phyloP scores from a whole-genome alignment of 1,140 invertebrate genomes.

The Drosophila ohnishii region DNA sequence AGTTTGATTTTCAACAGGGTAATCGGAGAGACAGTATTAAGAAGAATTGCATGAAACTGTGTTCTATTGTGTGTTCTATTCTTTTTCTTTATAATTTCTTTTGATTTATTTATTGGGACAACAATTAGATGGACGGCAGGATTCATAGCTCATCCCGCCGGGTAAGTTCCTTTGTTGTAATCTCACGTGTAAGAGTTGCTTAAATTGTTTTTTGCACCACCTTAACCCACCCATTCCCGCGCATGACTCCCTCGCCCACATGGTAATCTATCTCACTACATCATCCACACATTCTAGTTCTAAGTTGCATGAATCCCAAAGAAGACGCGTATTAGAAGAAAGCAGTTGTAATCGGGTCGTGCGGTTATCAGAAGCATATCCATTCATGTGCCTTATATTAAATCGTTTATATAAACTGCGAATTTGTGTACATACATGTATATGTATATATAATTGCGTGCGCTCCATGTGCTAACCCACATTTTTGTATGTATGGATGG shows the following conservation, averaged over 20 bases:
- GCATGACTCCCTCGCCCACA: conserved; percentile 10
- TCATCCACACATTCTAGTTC: conserved; percentile 9
- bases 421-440: conserved; percentile 13
- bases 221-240: conserved; percentile 6
- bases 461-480: conserved; percentile 46
- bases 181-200: conserved; percentile 56
- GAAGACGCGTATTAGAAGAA: conserved; percentile 7
- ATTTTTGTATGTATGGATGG: conserved; percentile 29
- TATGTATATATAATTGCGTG: conserved; percentile 25
- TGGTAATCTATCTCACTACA: conserved; percentile 17
- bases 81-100: conserved; percentile 82
- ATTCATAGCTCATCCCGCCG: conserved; percentile 83
- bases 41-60: conserved; percentile 74
- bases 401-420: conserved; percentile 33
- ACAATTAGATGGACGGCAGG: conserved; percentile 83
- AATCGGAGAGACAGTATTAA: conserved; percentile 34
- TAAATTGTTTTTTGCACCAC: conserved; percentile 7
- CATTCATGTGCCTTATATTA: conserved; percentile 29
- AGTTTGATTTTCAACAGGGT: not conserved
- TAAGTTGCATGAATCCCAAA: conserved; percentile 32
- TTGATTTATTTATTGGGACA: conserved; percentile 83
- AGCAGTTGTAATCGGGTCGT: conserved; percentile 5
- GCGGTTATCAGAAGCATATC: conserved; percentile 18
- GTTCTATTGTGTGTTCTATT: conserved; percentile 78
- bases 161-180: conserved; percentile 82